Evolutionary conservation across 2,888 invertebrate species (phyloP).

Genomic region (Pristionchus entomophagus): DNA sequence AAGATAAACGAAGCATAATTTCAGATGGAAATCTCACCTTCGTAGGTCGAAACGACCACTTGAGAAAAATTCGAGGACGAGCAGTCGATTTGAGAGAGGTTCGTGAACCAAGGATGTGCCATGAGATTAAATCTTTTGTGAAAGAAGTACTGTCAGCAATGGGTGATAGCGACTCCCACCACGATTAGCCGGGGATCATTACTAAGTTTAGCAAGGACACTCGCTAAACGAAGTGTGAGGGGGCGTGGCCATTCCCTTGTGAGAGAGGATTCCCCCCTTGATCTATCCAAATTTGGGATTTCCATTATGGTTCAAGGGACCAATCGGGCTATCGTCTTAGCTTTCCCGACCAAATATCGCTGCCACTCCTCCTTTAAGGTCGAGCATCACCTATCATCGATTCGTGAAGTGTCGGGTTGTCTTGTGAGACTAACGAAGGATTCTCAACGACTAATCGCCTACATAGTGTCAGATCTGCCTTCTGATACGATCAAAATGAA

Average conservation of each 20-base stretch:
- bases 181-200: no score
- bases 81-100: conserved; percentile 2
- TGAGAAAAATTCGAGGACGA: conserved; percentile 12
- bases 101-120: no score
- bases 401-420: neutral
- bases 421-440: neutral
- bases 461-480: neutral
- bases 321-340: no score
- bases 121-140: neutral
- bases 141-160: no score
- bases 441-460: neutral
- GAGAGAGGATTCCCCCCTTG: no score
- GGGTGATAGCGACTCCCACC: no score
- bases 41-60: neutral
- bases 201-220: no score
- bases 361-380: neutral
- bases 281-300: no score
- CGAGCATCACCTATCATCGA: neutral
- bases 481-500: neutral
- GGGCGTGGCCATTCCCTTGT: no score
- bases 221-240: no score
- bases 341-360: no score
- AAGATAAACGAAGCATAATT: neutral
- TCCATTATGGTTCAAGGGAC: no score
- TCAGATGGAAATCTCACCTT: neutral